Base-by-base conservation (phyloP, 2,113 vertebrate genomes). In the Potamarius usumacintae region DNA sequence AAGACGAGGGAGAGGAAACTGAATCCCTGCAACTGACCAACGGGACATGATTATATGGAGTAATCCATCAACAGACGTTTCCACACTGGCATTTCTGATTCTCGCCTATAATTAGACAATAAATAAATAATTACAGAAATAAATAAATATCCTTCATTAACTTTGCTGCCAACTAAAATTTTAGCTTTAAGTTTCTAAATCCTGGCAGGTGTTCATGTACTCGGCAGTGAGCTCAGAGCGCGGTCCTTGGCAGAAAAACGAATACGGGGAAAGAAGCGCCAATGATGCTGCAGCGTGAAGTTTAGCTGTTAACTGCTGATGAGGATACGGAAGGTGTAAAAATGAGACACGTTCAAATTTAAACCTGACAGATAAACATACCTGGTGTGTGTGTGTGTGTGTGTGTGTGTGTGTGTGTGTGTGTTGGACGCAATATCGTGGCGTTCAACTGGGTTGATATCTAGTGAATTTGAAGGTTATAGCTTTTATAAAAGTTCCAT, bases 321-420 rank as follows among this genome's bases (percentile, higher is more conserved):
- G 78, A 82, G 77, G 50, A 57, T 86, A 81, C 25, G 12, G 60
- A 55, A 80, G 65, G 78, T 86, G 76, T 80, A 57, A 86, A 67
- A 55, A 65, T 42, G 63, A 86, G 63, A 57, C 72, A 78, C 48
- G 18, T 63, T 86, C 78, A 52, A 86, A 80, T 86, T 86, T 86
- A 81, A 71, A 86, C 4, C 27, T 48, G 53, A 65, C 7, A 18
- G 7, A 14, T 53, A 77, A 18, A 52, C 34, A 52, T 52, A 30
- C 52, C 65, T 74, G 17, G 58, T 34, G 60, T 65, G 63, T 71
- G 60, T 86, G 72, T 78, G 60, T 42, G 62, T 80, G 63, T 15
- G 60, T 84, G 42, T 67, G n/a, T 83, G n/a, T 83, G 81, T 65
- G 62, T 80, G 63, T 15, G 60, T 84, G 42, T 67, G n/a, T 83